Base-by-base conservation (phyloP, 2,113 vertebrate genomes). In the Siphamia tubifer region DNA sequence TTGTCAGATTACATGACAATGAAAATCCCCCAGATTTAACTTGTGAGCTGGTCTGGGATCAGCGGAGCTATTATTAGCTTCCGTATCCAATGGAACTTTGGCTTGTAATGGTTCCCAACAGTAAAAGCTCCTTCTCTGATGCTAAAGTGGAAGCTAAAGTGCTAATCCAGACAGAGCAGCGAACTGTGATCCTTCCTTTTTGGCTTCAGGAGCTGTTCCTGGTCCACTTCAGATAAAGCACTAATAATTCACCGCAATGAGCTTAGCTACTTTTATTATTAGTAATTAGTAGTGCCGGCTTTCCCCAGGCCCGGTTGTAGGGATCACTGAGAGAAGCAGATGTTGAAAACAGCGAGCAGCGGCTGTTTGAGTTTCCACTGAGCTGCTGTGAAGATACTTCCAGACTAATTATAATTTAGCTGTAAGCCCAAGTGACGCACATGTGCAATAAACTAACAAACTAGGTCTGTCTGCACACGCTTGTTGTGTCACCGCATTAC, bases 211-310 rank as follows among this genome's bases (percentile, higher is more conserved):
- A 91, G 89, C 79, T 81, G 90, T 92, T 94, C 86, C 90, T 92
- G 89, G 88, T 89, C 89, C 90, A 92, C 84, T 92, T 87, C 85
- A 91, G 92, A 94, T 92, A 94, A 85, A 88, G 88, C 90, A 92
- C 90, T 94, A 95, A 95, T 96, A 94, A 95, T 95, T 95, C 92
- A 95, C 91, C 87, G 91, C 89, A 95, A 94, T 91, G 89, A 95
- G 93, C 91, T 94, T 89, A 94, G 92, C 90, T 94, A 90, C 90
- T 94, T 95, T 94, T 91, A 90, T 94, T 91, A 90, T 93, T 94
- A 92, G 94, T 96, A 95, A 97, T 96, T 96, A 98, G 94, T 78
- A 87, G 89, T 25, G 86, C 91, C 80, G 89, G 85, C 86, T 87
- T 88, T 87, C 89, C 87, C 62, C 62, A 12, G 90, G 91, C 92